These are phyloP conservation scores for Arvicanthis niloticus DNA, from an alignment of 2,113 vertebrate species.

Conservation along the genomic window DNA sequence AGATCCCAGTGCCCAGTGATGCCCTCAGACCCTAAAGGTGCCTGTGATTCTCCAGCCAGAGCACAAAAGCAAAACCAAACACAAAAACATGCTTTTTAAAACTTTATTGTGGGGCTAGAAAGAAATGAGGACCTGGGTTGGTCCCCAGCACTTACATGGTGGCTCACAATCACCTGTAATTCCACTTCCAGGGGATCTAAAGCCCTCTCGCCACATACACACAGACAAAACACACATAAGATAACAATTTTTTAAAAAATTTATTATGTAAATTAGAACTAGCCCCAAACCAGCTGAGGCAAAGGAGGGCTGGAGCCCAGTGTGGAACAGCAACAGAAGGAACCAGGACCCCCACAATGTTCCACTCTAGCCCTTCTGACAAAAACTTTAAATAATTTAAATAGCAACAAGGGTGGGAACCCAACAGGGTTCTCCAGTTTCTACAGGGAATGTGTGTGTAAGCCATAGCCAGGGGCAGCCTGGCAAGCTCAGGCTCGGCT, in stretches of 20 bases:
- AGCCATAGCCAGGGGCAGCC: background rate
- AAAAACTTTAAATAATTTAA: constrained; percentile 86
- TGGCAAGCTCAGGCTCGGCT: background rate
- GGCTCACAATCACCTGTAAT: background rate
- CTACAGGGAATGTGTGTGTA: background rate
- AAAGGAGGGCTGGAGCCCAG: background rate
- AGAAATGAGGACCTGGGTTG: background rate
- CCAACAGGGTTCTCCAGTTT: background rate
- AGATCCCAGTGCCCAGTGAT: background rate
- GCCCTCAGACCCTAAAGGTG: background rate
- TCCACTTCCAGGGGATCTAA: background rate
- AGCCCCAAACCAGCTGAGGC: constrained; percentile 70
- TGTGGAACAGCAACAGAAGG: background rate
- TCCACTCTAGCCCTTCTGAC: background rate
- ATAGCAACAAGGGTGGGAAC: constrained; percentile 36
- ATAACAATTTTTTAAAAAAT: constrained; percentile 60
- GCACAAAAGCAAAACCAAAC: background rate
- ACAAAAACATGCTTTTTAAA: constrained; percentile 65
- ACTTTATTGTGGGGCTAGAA: background rate
- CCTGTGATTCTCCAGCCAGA: constrained; percentile 31
- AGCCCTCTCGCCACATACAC: background rate
- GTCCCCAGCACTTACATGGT: background rate
- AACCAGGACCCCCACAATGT: background rate
- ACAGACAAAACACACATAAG: background rate
- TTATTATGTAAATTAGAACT: constrained; percentile 80